Base-by-base conservation (phyloP, 1,140 invertebrate genomes). In the Caligus rogercresseyi region DNA sequence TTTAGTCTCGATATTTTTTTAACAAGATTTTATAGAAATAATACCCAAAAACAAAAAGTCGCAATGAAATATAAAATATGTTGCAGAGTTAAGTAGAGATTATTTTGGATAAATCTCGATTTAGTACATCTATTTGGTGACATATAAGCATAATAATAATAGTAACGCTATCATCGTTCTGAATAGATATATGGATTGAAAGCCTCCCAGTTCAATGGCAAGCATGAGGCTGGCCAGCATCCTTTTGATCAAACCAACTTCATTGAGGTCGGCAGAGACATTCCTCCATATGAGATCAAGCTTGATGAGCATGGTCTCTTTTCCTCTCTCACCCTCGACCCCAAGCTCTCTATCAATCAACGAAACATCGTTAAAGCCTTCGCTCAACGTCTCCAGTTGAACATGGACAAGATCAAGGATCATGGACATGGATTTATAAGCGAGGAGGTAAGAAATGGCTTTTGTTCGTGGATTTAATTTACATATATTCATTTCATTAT, bases 201-300 rank as follows among this genome's bases (percentile, higher is more conserved):
- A 43, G n/a, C n/a, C 7, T 43, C 31, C 7, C 31, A 43, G 31
- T 43, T 43, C n/a, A 43, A 43, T 43, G 31, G 31, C n/a, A 43
- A 43, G n/a, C 31, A 43, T 43, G 31, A 43, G 31, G 31, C 31
- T 43, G 31, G 31, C 3, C 2, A 25, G 18, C 18, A 16, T 18
- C 57, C 57, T 26, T 60, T 26, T 43, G 26, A 25, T 14, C 15
- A 25, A 1, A 60, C 57, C 26, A 25, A 16, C 24, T 60, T 60
- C 57, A 23, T 25, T 18, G 26, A 60, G 15, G 57, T 25, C 3
- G 24, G 21, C 18, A 16, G 43, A n/a, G 57, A 16, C 24, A 26
- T 11, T n/a, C 23, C 26, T 3, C 18, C 23, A 19, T 60, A 31
- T 26, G 25, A 43, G 16, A 25, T 60, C 24, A 60, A 21, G 3